A percentile compares a stretch with the other conserved stretches of the same genome.
Evolutionary conservation across 2,888 invertebrate genomes (phyloP).

Genomic region (Unio pictorum): DNA sequence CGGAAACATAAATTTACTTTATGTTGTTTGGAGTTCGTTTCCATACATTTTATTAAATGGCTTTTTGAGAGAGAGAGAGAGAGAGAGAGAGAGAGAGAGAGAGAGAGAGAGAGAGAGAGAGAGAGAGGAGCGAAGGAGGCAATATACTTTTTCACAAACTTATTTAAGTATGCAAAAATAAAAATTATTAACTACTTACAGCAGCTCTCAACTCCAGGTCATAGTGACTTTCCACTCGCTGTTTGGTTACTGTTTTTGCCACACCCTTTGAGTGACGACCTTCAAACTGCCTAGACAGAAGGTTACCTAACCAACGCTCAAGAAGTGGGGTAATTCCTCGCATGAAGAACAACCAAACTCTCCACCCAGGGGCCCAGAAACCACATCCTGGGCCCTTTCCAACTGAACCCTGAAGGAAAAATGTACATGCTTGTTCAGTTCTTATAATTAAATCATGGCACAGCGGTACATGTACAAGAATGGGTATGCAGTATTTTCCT

Average conservation of each 20-base stretch:
- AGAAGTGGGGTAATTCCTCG: constrained; percentile 97
- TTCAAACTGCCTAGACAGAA: constrained; percentile 98
- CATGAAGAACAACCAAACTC: constrained; percentile 99
- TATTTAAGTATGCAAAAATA: neutral
- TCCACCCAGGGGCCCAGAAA: constrained; percentile 99
- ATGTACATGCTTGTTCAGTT: no score
- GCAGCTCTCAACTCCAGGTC: constrained; percentile 98
- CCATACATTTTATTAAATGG: no score
- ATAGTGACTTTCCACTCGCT: constrained; percentile 99
- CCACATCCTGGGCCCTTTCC: constrained; percentile 99
- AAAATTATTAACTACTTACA: constrained; percentile 71
- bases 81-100: neutral
- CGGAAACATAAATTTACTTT: no score
- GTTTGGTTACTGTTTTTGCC: constrained; percentile 99
- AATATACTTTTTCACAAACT: neutral
- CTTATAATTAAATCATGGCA: no score
- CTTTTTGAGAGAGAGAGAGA: no score
- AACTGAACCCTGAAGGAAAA: constrained; percentile 85
- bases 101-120: neutral
- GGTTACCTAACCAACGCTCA: constrained; percentile 99
- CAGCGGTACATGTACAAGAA: no score
- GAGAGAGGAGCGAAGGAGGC: neutral
- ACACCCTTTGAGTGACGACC: constrained; percentile 99
- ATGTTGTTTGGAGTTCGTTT: neutral
- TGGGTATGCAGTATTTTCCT: no score